Evolutionary conservation across 2,888 invertebrate species (phyloP).

Genomic region (Belgica antarctica): DNA sequence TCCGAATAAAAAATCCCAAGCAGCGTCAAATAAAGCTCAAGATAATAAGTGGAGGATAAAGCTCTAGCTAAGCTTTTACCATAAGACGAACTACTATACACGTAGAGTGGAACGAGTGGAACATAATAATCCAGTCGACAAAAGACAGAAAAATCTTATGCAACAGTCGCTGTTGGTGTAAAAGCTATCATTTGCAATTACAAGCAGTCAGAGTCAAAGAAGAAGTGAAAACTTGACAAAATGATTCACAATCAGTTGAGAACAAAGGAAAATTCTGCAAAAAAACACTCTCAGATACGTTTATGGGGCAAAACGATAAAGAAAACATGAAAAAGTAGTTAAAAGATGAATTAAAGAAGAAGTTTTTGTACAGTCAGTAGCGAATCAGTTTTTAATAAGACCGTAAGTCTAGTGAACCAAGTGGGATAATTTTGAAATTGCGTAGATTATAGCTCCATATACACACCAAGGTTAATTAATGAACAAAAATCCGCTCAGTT

Average conservation of each 20-base stretch:
- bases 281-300: not conserved
- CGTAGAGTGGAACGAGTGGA: no score
- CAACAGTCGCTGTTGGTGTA: not conserved
- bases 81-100: no score
- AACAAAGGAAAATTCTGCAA: not conserved
- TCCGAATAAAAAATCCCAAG: not conserved
- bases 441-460: no score
- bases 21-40: constrained; percentile 32
- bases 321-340: no score
- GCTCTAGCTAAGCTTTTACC: no score
- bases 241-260: not conserved
- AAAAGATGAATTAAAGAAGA: not conserved
- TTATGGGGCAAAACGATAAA: not conserved
- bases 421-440: no score
- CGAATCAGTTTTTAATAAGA: not conserved
- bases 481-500: no score
- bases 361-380: constrained; percentile 4
- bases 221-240: not conserved
- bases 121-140: not conserved
- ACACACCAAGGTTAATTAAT: no score
- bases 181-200: not conserved
- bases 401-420: not conserved
- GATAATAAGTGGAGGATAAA: not conserved
- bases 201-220: not conserved
- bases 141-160: not conserved